Conservation (phyloP, 1,140 invertebrate genomes). For the Zaprionus camerounensis region DNA sequence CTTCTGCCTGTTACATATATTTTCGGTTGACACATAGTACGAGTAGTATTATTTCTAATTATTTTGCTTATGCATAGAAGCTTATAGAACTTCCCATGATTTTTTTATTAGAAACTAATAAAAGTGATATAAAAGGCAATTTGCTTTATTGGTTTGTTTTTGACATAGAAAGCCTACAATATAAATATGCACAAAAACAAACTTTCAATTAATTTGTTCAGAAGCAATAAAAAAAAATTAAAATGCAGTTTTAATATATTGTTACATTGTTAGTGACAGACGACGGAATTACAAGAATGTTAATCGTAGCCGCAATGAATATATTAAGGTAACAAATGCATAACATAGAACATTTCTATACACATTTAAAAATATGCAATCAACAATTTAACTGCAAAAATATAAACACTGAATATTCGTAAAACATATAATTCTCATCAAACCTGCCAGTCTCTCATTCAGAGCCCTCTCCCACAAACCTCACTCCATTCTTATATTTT, state of each 20-base stretch:
- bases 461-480: neutral
- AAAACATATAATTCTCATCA: neutral
- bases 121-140: neutral
- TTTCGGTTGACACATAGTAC: no score
- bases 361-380: neutral
- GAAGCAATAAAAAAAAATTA: neutral
- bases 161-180: neutral
- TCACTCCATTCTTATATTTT: neutral
- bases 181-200: neutral
- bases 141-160: neutral
- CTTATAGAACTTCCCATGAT: neutral
- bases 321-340: neutral
- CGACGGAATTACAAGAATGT: neutral
- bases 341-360: no score
- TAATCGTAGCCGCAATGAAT: neutral
- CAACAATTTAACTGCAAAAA: neutral
- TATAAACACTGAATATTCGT: neutral
- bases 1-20: no score
- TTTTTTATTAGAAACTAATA: neutral
- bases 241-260: neutral
- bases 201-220: neutral
- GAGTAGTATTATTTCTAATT: neutral
- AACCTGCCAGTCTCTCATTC: neutral
- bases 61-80: neutral
- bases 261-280: neutral